Evolutionary conservation across 2,888 invertebrate species (phyloP), one percentile per base, ranked within the genome.

Genomic region (Orchesella flavescens): DNA sequence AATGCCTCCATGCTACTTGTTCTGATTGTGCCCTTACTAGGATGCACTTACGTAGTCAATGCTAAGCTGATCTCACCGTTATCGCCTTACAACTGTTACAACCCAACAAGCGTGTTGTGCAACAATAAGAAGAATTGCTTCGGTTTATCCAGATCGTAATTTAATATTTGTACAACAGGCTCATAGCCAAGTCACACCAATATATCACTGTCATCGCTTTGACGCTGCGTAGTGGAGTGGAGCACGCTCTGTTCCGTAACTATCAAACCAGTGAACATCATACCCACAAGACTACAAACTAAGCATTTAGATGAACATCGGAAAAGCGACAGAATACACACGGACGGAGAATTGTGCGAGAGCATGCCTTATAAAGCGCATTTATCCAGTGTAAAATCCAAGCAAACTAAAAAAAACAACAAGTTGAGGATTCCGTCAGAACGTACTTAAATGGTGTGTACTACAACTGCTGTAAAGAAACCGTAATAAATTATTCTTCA

Each of bases 401-500:
- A 19, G 57, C 17, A 34, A 13, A 12, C 19, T 44, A 75, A 49
- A 63, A 17, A 71, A 63, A 17, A 71, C 49, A 69, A 44, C 53
- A 72, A 72, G 46, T 61, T 59, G 59, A 81, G 44, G 55, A 82
- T 76, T 75, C 76, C 82, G 75, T 69, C 82, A 63, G n/a, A 76
- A 59, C 59, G 24, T 61, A 68, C 59, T 81, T 75, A 81, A 79
- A 80, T 84, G 84, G 73, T 72, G 69, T 81, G 69, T 77, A 73
- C 69, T 76, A 69, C 77, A 74, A 84, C 82, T 82, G 77, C 65
- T 77, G 34, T 69, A 63, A 77, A 72, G 69, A 76, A 73, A 68
- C 78, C 65, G 80, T 80, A 80, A 84, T 85, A 85, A 85, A 85
- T 85, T 85, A 85, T 85, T 82, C 82, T 66, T 59, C 82, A 74